Conservation (phyloP, 2,797 vertebrate species). For the Craterocephalus amniculus region DNA sequence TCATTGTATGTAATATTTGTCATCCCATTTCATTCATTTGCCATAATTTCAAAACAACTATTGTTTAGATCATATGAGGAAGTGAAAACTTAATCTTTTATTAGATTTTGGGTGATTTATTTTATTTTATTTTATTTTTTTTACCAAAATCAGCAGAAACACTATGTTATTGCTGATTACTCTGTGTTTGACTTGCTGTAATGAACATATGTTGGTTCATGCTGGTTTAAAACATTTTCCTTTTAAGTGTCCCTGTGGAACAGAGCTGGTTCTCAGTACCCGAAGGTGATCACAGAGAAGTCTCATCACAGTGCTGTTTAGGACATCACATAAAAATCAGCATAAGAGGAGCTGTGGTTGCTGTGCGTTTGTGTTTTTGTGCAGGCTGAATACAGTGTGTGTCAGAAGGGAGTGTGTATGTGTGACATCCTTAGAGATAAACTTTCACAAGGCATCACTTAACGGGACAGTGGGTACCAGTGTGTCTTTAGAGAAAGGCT, state of each 20-base stretch:
- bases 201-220: too few species aligned
- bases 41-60: too few species aligned
- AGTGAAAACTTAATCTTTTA: too few species aligned
- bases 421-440: conserved; percentile 42
- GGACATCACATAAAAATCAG: conserved; percentile 57
- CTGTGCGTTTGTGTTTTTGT: conserved; percentile 29
- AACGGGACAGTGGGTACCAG: conserved; percentile 41
- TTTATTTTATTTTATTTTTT: too few species aligned
- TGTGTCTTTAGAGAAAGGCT: conserved; percentile 45
- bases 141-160: background rate
- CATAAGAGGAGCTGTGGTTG: conserved; percentile 16
- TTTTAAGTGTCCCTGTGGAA: conserved; percentile 53
- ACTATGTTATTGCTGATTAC: background rate
- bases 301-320: conserved; percentile 47
- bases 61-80: too few species aligned
- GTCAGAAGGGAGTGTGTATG: conserved; percentile 13
- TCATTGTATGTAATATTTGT: too few species aligned
- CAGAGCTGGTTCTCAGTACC: conserved; percentile 42
- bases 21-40: background rate
- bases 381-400: conserved; percentile 19
- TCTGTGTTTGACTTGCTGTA: background rate
- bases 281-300: conserved; percentile 54
- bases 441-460: conserved; percentile 52
- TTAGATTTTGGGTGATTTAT: too few species aligned
- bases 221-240: conserved; percentile 38